Evolutionary conservation across 2,888 invertebrate genomes (phyloP), one percentile per base, ranked within the genome.

Genomic region (Phragmatobia fuliginosa): DNA sequence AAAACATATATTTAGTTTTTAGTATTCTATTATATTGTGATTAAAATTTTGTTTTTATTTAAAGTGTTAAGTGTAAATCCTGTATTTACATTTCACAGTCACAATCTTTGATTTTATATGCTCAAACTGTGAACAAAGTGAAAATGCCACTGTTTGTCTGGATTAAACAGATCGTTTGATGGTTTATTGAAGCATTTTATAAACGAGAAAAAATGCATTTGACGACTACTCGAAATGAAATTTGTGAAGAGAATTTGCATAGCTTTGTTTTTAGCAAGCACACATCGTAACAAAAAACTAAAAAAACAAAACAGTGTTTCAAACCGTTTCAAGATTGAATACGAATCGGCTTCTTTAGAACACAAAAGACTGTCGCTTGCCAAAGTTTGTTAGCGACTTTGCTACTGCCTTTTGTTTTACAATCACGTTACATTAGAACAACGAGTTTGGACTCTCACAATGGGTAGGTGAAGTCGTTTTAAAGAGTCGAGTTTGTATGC

Each of bases 291-390:
- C 72, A 72, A 79, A 56, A 65, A 72, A 66, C 66, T 72, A 74
- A 68, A 62, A 68, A 56, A 75, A 82, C 71, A 78, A 73, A 81
- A 75, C 74, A 76, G 72, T 66, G 71, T 80, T 78, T 65, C 62
- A 66, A 80, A 76, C 71, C 70, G 68, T 80, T 82, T 82, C 73
- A 74, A 80, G 74, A 83, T 78, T 80, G 85, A 84, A 86, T 83
- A 83, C 83, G 87, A 85, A 86, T 87, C 81, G 83, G 80, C 85
- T 88, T 88, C 85, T 87, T 86, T 85, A 74, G 75, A 84, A 85
- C 85, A 93, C 94, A 93, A 94, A 93, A 91, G 92, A 88, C 90
- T 84, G 88, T 90, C 89, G 88, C 82, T 68, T 84, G 83, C 83
- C 82, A 86, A 91, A 90, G 86, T 91, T 89, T 88, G 87, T 88